Base-by-base conservation (phyloP, 2,888 invertebrate genomes). In the Pristionchus exspectatus region DNA sequence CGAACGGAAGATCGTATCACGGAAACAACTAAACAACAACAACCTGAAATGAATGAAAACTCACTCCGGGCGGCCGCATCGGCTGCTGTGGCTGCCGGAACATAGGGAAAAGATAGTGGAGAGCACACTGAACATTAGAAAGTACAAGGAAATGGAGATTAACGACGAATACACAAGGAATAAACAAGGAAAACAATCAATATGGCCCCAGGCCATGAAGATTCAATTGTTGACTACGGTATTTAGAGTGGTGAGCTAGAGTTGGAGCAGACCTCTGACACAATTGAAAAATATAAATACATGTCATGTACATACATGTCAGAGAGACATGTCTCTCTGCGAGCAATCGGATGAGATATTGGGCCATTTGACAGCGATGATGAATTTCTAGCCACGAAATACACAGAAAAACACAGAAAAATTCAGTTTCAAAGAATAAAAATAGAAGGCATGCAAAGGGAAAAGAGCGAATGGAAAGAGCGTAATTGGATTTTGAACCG, bases 31-130 rank as follows among this genome's bases (percentile, higher is more conserved):
- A 50, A 38, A 44, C 27, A 4, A 38, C 66, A 66, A 66, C n/a
- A 18, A 87, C 18, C 18, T 66, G 27, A 85, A 85, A 27, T 33
- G 0, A 7, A 59, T 54, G n/a, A 38, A 21, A 63, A 86, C 87
- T 87, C 10, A 87, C 87, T n/a, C n/a, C 27, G 27, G 69, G 66
- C n/a, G 44, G 66, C 66, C 87, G 87, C 38, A 44, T n/a, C 16
- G 87, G 87, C 50, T 69, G 66, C 56, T 87, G 87, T 38, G 87
- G 87, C 69, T 87, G 87, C 44, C 87, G 66, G 38, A 87, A 87
- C 87, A 87, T 87, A 50, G 44, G n/a, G 10, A 30, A 24, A 2
- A 21, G 24, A 24, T 5, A 33, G 59, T 18, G 33, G 63, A 44
- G 56, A 54, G 1, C 24, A 59, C 59, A 50, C 81, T 50, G 24